Percentiles rank a stretch among this genome's conserved stretches.
These are phyloP conservation scores for Urocynchramus pylzowi DNA, from an alignment of 2,113 vertebrate species.

Conservation along the genomic window DNA sequence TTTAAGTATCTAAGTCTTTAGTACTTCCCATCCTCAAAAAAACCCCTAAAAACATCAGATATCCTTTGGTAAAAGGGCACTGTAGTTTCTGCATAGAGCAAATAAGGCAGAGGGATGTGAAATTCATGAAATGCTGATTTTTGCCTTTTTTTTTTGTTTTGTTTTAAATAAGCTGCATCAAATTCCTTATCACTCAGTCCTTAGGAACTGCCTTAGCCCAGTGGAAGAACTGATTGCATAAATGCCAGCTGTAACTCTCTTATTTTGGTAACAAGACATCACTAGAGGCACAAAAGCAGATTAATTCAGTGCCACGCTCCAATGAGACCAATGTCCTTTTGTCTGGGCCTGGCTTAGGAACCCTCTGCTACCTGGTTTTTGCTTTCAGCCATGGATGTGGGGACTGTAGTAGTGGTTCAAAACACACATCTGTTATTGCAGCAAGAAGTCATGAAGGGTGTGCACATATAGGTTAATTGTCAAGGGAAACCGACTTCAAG, in stretches of 20 bases:
- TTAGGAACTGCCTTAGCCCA: background rate
- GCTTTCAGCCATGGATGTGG: rapidly evolving
- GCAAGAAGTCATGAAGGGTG: background rate
- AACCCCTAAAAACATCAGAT: background rate
- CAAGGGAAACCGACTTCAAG: background rate
- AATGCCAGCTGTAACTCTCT: constrained; percentile 54
- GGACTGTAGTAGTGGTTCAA: background rate
- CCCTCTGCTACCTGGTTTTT: background rate
- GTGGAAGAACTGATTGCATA: constrained; percentile 30
- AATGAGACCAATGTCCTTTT: background rate
- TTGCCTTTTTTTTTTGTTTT: background rate
- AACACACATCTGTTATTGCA: background rate
- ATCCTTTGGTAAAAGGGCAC: background rate
- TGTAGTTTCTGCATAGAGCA: background rate
- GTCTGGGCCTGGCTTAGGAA: background rate
- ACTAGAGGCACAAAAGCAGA: constrained; percentile 24
- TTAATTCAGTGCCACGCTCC: background rate
- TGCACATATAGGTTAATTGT: constrained; percentile 29
- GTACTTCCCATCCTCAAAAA: background rate
- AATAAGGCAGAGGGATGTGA: background rate
- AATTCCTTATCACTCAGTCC: background rate
- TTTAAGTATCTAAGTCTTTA: background rate
- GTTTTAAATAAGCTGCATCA: background rate
- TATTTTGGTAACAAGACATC: constrained; percentile 41
- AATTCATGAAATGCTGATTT: background rate